Evolutionary conservation across 2,888 invertebrate species (phyloP).

Genomic region (Synergus gifuensis): DNA sequence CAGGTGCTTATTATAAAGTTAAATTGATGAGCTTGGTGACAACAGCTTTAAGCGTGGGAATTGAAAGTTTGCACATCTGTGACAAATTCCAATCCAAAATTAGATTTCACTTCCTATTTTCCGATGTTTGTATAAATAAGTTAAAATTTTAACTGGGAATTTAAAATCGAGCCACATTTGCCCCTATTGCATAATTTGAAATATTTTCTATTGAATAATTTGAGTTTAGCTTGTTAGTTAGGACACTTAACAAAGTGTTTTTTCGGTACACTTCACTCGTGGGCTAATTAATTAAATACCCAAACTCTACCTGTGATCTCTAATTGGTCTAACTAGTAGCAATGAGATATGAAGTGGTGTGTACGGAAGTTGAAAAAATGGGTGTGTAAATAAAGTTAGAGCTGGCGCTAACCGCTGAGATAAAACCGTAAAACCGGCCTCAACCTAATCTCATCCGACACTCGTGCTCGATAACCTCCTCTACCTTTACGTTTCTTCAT

Average conservation of each 20-base stretch:
- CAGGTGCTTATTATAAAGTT: slow-evolving; percentile 21
- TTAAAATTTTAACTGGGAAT: not conserved
- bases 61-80: slow-evolving; percentile 9
- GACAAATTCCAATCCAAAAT: not conserved
- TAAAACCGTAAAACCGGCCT: slow-evolving; percentile 32
- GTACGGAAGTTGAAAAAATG: slow-evolving; percentile 4
- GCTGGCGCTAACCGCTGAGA: slow-evolving; percentile 37
- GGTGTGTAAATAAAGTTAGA: slow-evolving; percentile 24
- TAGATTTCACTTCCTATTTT: not conserved
- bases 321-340: slow-evolving; percentile 23
- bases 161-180: not conserved
- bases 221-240: not conserved
- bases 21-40: slow-evolving; percentile 7
- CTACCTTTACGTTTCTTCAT: slow-evolving; percentile 37
- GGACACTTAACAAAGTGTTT: not conserved
- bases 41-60: not conserved
- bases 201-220: not conserved
- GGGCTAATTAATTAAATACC: slow-evolving; percentile 1
- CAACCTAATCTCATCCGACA: slow-evolving; percentile 13
- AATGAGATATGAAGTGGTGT: slow-evolving; percentile 23
- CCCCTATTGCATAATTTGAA: not conserved
- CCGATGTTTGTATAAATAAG: not conserved
- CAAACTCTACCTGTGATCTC: not conserved
- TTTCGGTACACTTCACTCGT: slow-evolving; percentile 2
- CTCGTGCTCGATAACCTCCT: slow-evolving; percentile 37